Evolutionary conservation across 2,113 vertebrate genomes (phyloP), one percentile per base, ranked within the genome.

Genomic region (Chlamydotis undulata): DNA sequence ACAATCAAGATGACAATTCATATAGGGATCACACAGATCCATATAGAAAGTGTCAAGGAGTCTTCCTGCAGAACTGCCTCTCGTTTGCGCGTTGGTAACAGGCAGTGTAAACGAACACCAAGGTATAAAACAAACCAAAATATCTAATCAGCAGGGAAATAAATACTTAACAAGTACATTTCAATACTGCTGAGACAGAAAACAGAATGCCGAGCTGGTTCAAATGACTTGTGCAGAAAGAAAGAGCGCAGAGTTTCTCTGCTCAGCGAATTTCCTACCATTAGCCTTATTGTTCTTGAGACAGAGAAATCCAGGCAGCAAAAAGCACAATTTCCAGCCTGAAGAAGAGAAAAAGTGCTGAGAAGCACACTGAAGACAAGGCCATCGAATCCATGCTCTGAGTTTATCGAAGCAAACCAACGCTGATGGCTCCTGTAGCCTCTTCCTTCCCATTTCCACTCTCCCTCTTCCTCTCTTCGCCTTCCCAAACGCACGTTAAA

Each of bases 161-260:
- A 11, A 43, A 19, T 2, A 94, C 63, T 50, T 73, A 74, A 74
- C 19, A 47, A 93, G 49, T 35, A 50, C 55, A 80, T 69, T 85
- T 28, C 71, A 93, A 83, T 23, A 60, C 23, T 73, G 90, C 85
- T 94, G 83, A 92, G 87, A 17, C 35, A 86, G 63, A 74, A 90
- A 86, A 4, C 14, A 50, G 49, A 89, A 59, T 7, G 11, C 31
- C 28, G 21, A 65, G 63, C 28, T 31, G 76, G 37, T 64, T 70
- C 50, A 69, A 65, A 50, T 5, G 47, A 29, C 52, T 59, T 16
- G 23, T 39, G 49, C 41, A 80, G 78, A 52, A 79, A 69, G 25
- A 60, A 18, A 64, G 67, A 13, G 45, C 29, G 31, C 24, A 22
- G 78, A 60, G 65, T 12, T 47, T 23, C 56, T 68, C 67, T n/a